A percentile compares a stretch with the other conserved stretches of the same genome.
Conservation (phyloP, 2,113 vertebrate genomes). For the Turnix velox region DNA sequence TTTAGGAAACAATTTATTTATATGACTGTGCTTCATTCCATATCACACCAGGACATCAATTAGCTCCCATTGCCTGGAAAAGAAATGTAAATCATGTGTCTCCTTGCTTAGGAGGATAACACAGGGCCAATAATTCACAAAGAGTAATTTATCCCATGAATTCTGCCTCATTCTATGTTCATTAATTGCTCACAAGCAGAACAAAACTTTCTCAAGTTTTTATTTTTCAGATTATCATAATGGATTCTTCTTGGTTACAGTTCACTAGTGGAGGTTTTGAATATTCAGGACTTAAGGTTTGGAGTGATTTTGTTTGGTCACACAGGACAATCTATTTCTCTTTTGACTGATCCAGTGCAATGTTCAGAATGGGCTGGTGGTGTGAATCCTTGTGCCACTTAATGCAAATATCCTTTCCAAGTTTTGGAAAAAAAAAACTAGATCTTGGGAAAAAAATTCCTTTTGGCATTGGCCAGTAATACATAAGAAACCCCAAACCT, state of each 20-base stretch:
- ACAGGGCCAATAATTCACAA: constrained; percentile 54
- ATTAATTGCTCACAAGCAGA: constrained; percentile 26
- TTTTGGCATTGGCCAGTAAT: background rate
- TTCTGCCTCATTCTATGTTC: constrained; percentile 33
- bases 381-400: background rate
- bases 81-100: constrained; percentile 68
- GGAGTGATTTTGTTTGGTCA: background rate
- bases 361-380: background rate
- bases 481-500: background rate
- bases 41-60: constrained; percentile 69
- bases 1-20: constrained; percentile 68
- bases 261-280: background rate
- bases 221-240: background rate
- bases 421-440: background rate
- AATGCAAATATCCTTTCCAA: background rate
- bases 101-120: constrained; percentile 53
- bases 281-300: background rate
- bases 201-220: constrained; percentile 45
- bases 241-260: background rate
- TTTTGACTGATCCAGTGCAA: background rate
- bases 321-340: background rate
- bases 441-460: background rate
- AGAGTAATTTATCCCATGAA: constrained; percentile 56
- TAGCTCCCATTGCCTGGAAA: constrained; percentile 43
- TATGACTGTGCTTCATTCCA: constrained; percentile 62